Base-by-base conservation (phyloP, 2,888 invertebrate species). In the Gnatocerus cornutus region DNA sequence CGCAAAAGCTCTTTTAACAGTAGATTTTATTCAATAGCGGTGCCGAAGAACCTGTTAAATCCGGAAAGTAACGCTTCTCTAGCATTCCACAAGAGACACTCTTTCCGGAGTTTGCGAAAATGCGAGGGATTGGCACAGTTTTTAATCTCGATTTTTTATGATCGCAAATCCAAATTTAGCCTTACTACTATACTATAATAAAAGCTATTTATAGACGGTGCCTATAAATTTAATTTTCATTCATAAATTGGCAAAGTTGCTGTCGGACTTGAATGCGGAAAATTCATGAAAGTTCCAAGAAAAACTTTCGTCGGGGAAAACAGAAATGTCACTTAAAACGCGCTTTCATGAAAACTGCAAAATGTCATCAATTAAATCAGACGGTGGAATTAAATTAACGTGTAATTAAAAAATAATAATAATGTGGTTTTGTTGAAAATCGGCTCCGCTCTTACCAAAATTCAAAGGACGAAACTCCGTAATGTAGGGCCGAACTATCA, bases 211-310 rank as follows among this genome's bases (percentile, higher is more conserved):
- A 13, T 13, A 43, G n/a, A 3, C 10, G 5, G 7, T 12, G 7
- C n/a, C 43, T 10, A 43, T 12, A 43, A 43, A 43, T 43, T 43
- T 12, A 43, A 12, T 43, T 43, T 43, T 43, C 43, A 43, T 43
- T 43, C 43, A 43, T 43, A 10, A 13, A 13, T 43, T 12, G 10
- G 43, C 12, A 33, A 33, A 33, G n/a, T n/a, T 2, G 33, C 7
- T 6, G 33, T 33, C 6, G 1, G 33, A 21, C 21, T 21, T 21
- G 21, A 21, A 21, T 21, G 21, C 21, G 21, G 21, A 21, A 21
- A 21, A 21, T 21, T 21, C 2, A 3, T 21, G 4, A 21, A 21
- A 21, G 21, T 41, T 41, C 41, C 10, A 41, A 41, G 41, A 41
- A 41, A 41, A 41, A 41, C 41, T 41, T 13, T 10, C 12, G 3